These are phyloP conservation scores for Puffinus mauretanicus DNA, from an alignment of 2,113 vertebrate species.

Conservation along the genomic window DNA sequence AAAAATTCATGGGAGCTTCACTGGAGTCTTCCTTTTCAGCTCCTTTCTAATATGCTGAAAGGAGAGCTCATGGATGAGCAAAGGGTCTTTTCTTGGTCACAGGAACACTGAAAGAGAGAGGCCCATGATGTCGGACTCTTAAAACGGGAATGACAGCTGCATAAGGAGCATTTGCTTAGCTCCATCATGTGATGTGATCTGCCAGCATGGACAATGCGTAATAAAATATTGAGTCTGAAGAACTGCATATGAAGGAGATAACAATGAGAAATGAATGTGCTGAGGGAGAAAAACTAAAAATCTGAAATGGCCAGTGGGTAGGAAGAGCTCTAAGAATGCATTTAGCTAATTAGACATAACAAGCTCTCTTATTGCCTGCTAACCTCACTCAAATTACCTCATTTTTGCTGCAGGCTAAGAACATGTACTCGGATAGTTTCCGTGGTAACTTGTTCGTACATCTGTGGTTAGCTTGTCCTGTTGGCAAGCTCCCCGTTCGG, in stretches of 20 bases:
- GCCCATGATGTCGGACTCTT: fast-evolving
- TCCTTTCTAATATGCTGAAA: not conserved
- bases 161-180: not conserved
- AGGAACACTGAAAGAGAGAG: not conserved
- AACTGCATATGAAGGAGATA: not conserved
- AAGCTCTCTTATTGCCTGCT: not conserved
- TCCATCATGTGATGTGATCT: not conserved
- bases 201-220: fast-evolving
- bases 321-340: not conserved
- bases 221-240: not conserved
- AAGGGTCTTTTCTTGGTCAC: not conserved
- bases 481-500: not conserved
- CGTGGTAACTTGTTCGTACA: not conserved
- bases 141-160: not conserved
- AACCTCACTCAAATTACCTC: not conserved
- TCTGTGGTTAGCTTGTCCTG: not conserved
- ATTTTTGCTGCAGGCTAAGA: not conserved
- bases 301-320: not conserved
- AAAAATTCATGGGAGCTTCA: not conserved
- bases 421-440: not conserved
- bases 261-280: not conserved
- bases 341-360: slow-evolving; percentile 3
- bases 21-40: not conserved
- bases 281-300: not conserved
- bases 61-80: not conserved